A percentile compares a stretch with the other conserved stretches of the same genome.
Evolutionary conservation across 2,797 vertebrate species (phyloP).

Genomic region (Coregonus sp.): DNA sequence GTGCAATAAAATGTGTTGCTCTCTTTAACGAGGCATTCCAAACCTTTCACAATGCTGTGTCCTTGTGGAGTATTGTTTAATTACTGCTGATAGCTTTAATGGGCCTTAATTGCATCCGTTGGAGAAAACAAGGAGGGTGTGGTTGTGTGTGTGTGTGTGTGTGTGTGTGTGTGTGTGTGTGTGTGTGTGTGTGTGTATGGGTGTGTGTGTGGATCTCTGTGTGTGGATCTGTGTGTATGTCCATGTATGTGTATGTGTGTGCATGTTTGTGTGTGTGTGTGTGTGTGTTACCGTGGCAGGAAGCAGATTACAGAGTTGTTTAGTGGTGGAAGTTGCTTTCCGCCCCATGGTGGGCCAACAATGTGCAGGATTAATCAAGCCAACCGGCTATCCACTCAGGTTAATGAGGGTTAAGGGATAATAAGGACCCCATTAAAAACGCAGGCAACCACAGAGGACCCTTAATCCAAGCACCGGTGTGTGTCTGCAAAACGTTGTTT

Average conservation of each 20-base stretch:
- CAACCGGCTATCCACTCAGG: conserved; percentile 68
- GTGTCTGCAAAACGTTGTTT: not conserved
- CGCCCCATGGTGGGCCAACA: conserved; percentile 63
- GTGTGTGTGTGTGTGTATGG: not conserved
- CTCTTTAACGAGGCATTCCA: not conserved
- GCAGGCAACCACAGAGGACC: conserved; percentile 68
- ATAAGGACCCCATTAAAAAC: conserved; percentile 77
- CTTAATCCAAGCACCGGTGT: conserved; percentile 16
- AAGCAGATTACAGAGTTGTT: conserved; percentile 66
- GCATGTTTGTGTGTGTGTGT: not conserved
- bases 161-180: not conserved
- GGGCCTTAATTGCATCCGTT: conserved; percentile 30
- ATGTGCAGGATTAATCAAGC: conserved; percentile 73
- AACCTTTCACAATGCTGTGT: conserved; percentile 10
- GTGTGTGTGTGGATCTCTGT: not conserved
- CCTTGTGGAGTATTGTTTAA: conserved; percentile 34
- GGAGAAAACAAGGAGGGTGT: conserved; percentile 18
- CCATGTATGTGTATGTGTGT: not conserved
- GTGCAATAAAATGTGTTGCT: not conserved
- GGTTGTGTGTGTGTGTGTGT: not conserved
- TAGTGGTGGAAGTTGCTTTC: conserved; percentile 63
- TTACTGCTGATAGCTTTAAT: conserved; percentile 20
- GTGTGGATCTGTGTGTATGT: not conserved
- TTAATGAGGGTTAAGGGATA: conserved; percentile 83
- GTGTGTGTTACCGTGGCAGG: not conserved